Percentiles rank a stretch among this genome's conserved stretches.
phyloP scores from a whole-genome alignment of 2,113 vertebrate genomes.

The Scortum barcoo region DNA sequence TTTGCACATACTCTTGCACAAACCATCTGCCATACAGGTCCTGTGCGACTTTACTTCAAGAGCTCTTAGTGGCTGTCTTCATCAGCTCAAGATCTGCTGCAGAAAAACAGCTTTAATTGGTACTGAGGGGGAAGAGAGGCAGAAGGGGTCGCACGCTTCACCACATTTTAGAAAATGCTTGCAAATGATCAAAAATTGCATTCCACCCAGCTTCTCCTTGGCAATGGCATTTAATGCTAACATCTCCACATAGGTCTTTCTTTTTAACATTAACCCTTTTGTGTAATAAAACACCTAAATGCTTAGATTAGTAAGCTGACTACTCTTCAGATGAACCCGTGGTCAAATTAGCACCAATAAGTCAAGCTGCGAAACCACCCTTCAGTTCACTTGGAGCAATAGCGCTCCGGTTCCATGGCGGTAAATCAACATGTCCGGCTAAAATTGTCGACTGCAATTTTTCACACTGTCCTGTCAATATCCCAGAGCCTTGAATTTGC shows the following conservation, averaged over 20 bases:
- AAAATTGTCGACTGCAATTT: constrained; percentile 35
- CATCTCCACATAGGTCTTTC: neutral
- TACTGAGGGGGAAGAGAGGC: constrained; percentile 65
- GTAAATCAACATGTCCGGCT: constrained; percentile 29
- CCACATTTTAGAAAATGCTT: constrained; percentile 41
- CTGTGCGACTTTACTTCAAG: constrained; percentile 81
- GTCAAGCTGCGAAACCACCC: neutral
- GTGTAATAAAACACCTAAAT: constrained; percentile 10
- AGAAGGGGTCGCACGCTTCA: constrained; percentile 58
- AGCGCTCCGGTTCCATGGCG: constrained; percentile 4
- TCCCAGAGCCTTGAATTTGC: constrained; percentile 29
- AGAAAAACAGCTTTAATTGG: constrained; percentile 83
- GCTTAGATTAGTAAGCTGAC: neutral
- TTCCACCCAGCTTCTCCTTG: constrained; percentile 18
- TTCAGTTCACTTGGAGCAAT: neutral
- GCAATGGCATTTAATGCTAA: constrained; percentile 17
- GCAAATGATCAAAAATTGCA: constrained; percentile 52
- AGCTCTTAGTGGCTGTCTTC: constrained; percentile 78
- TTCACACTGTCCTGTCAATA: constrained; percentile 51
- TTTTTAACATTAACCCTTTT: constrained; percentile 21
- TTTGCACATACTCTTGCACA: constrained; percentile 67
- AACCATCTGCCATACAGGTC: constrained; percentile 81
- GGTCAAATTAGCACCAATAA: constrained; percentile 19
- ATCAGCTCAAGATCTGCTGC: constrained; percentile 74
- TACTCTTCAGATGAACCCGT: constrained; percentile 19